A percentile compares a stretch with the other conserved stretches of the same genome.
phyloP scores from a whole-genome alignment of 1,140 invertebrate species.

The Hormaphis cornu region DNA sequence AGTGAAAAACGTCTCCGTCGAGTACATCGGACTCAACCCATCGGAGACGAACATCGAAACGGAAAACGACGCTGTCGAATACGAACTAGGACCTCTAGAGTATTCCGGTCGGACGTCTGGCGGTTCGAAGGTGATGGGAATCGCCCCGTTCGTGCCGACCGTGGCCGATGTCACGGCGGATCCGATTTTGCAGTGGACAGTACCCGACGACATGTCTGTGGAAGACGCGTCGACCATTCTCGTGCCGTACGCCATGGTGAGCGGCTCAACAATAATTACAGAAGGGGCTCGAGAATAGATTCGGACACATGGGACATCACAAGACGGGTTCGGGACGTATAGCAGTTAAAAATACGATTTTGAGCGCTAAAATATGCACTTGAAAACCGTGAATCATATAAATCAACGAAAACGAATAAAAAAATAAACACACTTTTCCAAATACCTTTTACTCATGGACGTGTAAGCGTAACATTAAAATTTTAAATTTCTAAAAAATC shows the following conservation, averaged over 20 bases:
- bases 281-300: too few species aligned
- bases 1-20: background rate
- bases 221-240: slow-evolving; percentile 53
- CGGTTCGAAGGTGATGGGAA: background rate
- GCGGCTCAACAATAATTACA: too few species aligned
- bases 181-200: slow-evolving; percentile 41
- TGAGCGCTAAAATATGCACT: too few species aligned
- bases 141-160: slow-evolving; percentile 20
- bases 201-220: slow-evolving; percentile 49
- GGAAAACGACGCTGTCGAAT: background rate
- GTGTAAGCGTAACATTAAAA: too few species aligned
- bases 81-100: slow-evolving; percentile 26
- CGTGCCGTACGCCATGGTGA: slow-evolving; percentile 38
- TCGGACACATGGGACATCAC: too few species aligned
- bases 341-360: too few species aligned
- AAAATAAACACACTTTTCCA: too few species aligned
- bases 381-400: too few species aligned
- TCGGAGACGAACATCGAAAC: background rate
- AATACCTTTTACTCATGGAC: too few species aligned
- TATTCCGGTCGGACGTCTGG: slow-evolving; percentile 14
- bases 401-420: too few species aligned
- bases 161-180: slow-evolving; percentile 22
- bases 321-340: too few species aligned
- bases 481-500: too few species aligned
- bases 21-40: background rate